These are phyloP conservation scores for Lasioglossum lativentre DNA, from an alignment of 2,888 invertebrate genomes.

Conservation along the genomic window DNA sequence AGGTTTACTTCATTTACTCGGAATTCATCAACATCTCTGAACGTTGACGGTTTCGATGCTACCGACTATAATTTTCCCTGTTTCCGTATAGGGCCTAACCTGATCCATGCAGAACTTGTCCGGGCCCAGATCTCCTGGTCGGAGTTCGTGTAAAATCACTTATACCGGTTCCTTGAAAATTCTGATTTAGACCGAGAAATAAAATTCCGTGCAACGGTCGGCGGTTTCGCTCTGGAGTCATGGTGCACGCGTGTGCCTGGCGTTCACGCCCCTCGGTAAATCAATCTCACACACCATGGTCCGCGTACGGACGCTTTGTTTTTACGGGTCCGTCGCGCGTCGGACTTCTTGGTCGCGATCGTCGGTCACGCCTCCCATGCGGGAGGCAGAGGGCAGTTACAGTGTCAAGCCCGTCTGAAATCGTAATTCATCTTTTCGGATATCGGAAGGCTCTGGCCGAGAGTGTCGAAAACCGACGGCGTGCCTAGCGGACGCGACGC, in stretches of 20 bases:
- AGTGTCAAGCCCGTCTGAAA: conserved; percentile 38
- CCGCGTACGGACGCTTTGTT: conserved; percentile 67
- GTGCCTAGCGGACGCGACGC: background rate
- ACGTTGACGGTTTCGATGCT: background rate
- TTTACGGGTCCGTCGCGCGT: conserved; percentile 61
- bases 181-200: background rate
- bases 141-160: too few species aligned
- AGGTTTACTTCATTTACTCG: too few species aligned
- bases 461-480: background rate
- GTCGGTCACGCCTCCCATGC: conserved; percentile 52
- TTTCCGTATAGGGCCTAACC: background rate
- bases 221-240: background rate
- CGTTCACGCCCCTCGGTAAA: conserved; percentile 74
- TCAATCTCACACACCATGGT: conserved; percentile 73
- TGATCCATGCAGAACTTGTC: background rate
- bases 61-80: background rate
- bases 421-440: conserved; percentile 51
- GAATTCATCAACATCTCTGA: background rate
- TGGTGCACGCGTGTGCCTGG: conserved; percentile 64
- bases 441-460: background rate
- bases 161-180: background rate
- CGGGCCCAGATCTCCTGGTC: background rate
- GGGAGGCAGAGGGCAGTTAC: background rate
- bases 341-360: conserved; percentile 30
- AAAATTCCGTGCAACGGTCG: background rate